A percentile compares a stretch with the other conserved stretches of the same genome.
These are phyloP conservation scores for Pedetes capensis DNA, from an alignment of 2,113 vertebrate genomes.

Conservation along the genomic window DNA sequence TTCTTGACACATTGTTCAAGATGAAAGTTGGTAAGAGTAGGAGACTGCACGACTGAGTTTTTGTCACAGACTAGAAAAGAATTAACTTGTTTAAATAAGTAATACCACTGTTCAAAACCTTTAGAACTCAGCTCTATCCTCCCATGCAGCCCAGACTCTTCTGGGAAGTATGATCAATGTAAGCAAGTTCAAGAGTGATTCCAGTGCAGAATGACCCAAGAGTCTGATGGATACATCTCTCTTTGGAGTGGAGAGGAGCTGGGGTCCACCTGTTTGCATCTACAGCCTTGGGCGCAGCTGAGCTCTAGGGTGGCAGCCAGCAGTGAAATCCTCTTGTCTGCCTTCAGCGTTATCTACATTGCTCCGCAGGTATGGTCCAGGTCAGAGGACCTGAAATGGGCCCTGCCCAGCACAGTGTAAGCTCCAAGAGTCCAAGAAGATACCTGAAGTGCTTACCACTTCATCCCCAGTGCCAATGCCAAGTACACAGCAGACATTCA, in stretches of 20 bases:
- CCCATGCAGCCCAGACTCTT: not conserved
- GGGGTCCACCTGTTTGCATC: not conserved
- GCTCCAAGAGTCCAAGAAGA: not conserved
- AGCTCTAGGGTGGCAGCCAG: not conserved
- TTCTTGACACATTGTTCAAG: not conserved
- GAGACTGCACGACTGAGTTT: not conserved
- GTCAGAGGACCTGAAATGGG: not conserved
- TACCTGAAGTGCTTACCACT: not conserved
- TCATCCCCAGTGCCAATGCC: not conserved
- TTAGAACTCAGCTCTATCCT: not conserved
- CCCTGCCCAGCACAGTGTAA: fast-evolving
- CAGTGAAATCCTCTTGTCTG: not conserved
- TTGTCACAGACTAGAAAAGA: not conserved
- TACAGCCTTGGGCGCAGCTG: not conserved
- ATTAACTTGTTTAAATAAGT: not conserved
- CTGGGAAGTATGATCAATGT: not conserved
- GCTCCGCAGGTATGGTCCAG: not conserved
- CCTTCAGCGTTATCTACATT: not conserved
- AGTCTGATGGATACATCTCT: not conserved
- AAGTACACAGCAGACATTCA: not conserved
- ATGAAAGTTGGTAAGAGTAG: not conserved
- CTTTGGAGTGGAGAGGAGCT: not conserved
- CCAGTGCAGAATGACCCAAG: not conserved
- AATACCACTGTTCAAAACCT: not conserved
- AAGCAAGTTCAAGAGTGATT: not conserved